Evolutionary conservation across 2,888 invertebrate species (phyloP), one percentile per base, ranked within the genome.

Genomic region (Conops quadrifasciatus): DNA sequence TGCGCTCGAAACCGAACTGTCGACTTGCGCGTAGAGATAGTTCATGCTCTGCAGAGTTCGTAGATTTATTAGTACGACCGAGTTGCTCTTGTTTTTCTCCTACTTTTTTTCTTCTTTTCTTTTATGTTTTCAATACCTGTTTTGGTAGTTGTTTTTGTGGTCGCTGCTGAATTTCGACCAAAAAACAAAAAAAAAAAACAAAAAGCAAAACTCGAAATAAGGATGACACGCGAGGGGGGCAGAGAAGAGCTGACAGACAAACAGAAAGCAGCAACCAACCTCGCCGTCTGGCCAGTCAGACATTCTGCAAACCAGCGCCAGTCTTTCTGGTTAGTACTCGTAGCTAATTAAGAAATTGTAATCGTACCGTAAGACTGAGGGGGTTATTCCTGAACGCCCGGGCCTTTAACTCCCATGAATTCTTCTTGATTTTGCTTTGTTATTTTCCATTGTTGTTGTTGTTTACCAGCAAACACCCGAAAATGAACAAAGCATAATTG

Each of bases 11-110:
- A 26, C 26, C 59, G 45, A 58, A 26, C 56, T 56, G 45, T 67
- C 26, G 16, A 24, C 58, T 45, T 19, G 28, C 56, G 28, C 56
- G 67, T 67, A 58, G 45, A 67, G 36, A 36, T 36, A 36, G 67
- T 58, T 58, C 58, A n/a, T 51, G n/a, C 51, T 65, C 26, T 65
- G 65, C 65, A 65, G 65, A 65, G 51, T 51, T 49, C n/a, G 51
- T 51, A 26, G 47, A 64, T 64, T 47, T 47, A 45, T 64, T 45
- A 26, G 51, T 65, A 26, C 30, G 28, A 19, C 16, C 45, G 47
- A 19, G 43, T 59, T 59, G 59, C 15, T 30, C 11, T 30, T 59
- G 26, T 62, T 62, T 36, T 45, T 62, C 16, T 43, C n/a, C 13
- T 43, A n/a, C 21, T 49, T 65, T 28, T 28, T n/a, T 1, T 58